Evolutionary conservation across 1,140 invertebrate species (phyloP).

Genomic region (Phocides pigmalion): DNA sequence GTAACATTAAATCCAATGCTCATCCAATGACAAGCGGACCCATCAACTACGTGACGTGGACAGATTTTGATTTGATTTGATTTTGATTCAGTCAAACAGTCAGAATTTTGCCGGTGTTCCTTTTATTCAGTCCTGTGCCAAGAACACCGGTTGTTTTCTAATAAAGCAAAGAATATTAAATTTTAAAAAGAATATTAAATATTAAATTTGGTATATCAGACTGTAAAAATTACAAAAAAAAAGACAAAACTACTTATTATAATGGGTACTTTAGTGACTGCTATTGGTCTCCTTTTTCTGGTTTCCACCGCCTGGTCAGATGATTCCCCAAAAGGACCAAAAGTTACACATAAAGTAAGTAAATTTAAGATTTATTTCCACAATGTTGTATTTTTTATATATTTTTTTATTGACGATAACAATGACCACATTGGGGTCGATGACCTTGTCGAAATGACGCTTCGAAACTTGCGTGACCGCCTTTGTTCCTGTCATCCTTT

Average conservation of each 20-base stretch:
- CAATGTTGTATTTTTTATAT: no score
- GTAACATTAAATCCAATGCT: no score
- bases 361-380: background rate
- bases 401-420: background rate
- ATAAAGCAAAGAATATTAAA: background rate
- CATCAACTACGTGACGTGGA: no score
- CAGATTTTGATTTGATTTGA: no score
- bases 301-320: constrained; percentile 59
- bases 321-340: constrained; percentile 72
- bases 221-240: constrained; percentile 68
- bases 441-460: constrained; percentile 64
- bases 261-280: constrained; percentile 63
- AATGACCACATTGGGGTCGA: constrained; percentile 49
- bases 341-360: constrained; percentile 75
- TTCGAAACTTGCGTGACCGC: constrained; percentile 45
- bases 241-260: constrained; percentile 67
- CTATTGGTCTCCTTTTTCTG: constrained; percentile 64
- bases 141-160: background rate
- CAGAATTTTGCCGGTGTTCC: no score
- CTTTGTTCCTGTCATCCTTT: constrained; percentile 31
- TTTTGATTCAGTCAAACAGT: no score
- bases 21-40: no score
- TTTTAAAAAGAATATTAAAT: no score
- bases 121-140: background rate
- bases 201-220: background rate